phyloP scores from a whole-genome alignment of 2,797 vertebrate genomes.

The Hoplostethus atlanticus region DNA sequence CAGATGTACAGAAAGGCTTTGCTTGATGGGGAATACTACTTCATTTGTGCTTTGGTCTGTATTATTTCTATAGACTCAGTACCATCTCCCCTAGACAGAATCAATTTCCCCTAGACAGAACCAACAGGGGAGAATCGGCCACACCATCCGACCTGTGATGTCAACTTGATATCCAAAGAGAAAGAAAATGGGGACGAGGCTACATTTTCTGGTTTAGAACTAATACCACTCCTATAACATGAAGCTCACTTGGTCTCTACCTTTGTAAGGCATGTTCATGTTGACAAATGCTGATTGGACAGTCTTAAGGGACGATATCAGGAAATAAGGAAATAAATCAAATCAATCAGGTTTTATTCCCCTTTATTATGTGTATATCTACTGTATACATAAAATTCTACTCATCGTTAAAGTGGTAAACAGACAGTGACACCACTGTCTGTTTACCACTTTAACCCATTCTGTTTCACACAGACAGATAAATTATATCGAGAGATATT shows the following conservation, averaged over 20 bases:
- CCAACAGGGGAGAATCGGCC: slow-evolving; percentile 20
- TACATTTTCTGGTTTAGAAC: slow-evolving; percentile 16
- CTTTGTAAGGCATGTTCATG: slow-evolving; percentile 7
- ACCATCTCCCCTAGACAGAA: background rate
- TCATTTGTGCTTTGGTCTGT: background rate
- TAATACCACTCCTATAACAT: slow-evolving; percentile 22
- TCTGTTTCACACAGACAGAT: background rate
- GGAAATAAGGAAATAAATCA: background rate
- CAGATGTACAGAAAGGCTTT: slow-evolving; percentile 68
- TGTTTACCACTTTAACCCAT: background rate
- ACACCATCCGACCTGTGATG: background rate
- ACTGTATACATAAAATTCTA: background rate
- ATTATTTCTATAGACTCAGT: slow-evolving; percentile 36
- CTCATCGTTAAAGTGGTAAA: no score
- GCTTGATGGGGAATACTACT: slow-evolving; percentile 28
- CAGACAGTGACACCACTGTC: no score
- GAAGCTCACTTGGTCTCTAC: slow-evolving; percentile 25
- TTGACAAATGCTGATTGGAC: background rate
- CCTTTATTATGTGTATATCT: slow-evolving; percentile 9
- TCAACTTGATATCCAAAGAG: slow-evolving; percentile 32
- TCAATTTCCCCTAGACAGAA: background rate
- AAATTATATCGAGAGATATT: background rate
- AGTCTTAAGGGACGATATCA: background rate
- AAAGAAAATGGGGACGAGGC: slow-evolving; percentile 14
- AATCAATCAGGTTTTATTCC: background rate